These are phyloP conservation scores for Yoshiicerus persimilis DNA, from an alignment of 1,140 invertebrate species.

Conservation along the genomic window DNA sequence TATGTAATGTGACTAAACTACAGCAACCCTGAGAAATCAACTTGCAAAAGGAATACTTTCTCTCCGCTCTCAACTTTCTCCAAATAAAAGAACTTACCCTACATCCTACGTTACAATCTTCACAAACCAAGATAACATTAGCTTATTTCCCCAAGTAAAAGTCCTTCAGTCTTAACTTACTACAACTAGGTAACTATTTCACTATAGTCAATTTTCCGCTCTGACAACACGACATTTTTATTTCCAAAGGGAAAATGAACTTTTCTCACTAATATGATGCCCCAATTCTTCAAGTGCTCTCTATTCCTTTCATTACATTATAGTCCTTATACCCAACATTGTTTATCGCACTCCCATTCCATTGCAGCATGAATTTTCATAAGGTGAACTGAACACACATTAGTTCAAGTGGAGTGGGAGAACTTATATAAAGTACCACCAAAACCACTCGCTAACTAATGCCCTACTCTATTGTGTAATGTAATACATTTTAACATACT, in stretches of 20 bases:
- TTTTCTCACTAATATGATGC: constrained; percentile 12
- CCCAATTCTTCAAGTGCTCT: constrained; percentile 11
- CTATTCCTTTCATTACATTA: not conserved
- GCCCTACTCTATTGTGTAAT: no score
- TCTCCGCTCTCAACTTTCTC: not conserved
- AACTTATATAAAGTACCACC: no score
- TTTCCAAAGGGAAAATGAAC: constrained; percentile 19
- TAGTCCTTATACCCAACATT: not conserved
- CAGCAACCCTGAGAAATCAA: not conserved
- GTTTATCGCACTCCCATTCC: not conserved
- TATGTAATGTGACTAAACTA: not conserved
- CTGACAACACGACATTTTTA: constrained; percentile 6
- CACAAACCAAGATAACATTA: not conserved
- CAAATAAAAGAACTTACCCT: not conserved
- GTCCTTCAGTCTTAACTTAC: not conserved
- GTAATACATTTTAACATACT: no score
- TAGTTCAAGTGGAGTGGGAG: not conserved
- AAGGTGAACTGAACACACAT: not conserved
- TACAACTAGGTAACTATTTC: not conserved
- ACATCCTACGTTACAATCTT: not conserved
- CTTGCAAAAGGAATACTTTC: not conserved
- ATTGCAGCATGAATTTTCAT: not conserved
- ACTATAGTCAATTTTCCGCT: constrained; percentile 5
- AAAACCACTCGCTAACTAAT: no score
- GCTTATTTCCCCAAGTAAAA: not conserved